A percentile compares a stretch with the other conserved stretches of the same genome.
These are phyloP conservation scores for Pimephales promelas DNA, from an alignment of 2,113 vertebrate species.

Conservation along the genomic window DNA sequence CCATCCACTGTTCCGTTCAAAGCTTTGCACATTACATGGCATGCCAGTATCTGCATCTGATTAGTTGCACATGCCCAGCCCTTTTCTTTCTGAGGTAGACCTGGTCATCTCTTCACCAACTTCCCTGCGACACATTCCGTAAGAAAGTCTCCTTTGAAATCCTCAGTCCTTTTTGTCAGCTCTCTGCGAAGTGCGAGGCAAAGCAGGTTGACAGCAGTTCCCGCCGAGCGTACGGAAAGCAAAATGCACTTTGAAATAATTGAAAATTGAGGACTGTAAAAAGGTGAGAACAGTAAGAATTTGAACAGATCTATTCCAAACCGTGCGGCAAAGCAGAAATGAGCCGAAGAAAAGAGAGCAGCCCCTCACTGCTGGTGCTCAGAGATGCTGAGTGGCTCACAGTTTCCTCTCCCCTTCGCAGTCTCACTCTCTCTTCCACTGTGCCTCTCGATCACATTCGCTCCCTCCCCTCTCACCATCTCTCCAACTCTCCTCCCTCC, in stretches of 20 bases:
- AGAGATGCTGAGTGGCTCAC: slow-evolving; percentile 62
- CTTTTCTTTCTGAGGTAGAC: slow-evolving; percentile 44
- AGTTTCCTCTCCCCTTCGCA: slow-evolving; percentile 58
- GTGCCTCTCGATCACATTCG: slow-evolving; percentile 73
- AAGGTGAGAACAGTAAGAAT: background rate
- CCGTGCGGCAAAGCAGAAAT: background rate
- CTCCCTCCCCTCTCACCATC: slow-evolving; percentile 60
- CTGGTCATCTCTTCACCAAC: background rate
- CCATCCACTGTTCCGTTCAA: background rate
- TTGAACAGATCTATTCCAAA: slow-evolving; percentile 4
- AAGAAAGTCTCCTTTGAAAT: slow-evolving; percentile 11
- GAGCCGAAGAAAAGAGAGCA: slow-evolving; percentile 36
- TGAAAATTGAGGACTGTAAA: background rate
- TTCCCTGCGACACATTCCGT: slow-evolving; percentile 26
- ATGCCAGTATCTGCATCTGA: slow-evolving; percentile 32
- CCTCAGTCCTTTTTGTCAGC: slow-evolving; percentile 1
- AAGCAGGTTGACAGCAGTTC: slow-evolving; percentile 26
- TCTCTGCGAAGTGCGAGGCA: background rate
- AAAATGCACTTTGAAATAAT: background rate
- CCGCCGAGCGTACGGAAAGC: background rate
- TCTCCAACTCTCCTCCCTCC: slow-evolving; percentile 62
- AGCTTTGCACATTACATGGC: slow-evolving; percentile 27
- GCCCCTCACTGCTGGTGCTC: slow-evolving; percentile 55
- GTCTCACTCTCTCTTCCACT: slow-evolving; percentile 68
- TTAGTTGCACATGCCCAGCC: slow-evolving; percentile 51